Evolutionary conservation across 2,888 invertebrate species (phyloP).

Genomic region (Acanthosepion pharaonis): DNA sequence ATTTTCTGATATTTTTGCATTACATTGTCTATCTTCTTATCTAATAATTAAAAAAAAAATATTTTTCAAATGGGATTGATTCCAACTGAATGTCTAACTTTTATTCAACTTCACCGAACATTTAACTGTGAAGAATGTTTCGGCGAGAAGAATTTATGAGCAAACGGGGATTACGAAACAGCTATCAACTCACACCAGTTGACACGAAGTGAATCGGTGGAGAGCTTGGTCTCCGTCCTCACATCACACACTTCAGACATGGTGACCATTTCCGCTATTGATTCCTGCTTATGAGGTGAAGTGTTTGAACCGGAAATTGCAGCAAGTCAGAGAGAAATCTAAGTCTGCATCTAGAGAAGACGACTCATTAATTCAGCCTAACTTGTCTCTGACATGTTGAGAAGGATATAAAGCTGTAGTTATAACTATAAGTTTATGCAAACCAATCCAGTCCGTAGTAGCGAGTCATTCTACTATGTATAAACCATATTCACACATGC

Average conservation of each 20-base stretch:
- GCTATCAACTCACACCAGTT: not conserved
- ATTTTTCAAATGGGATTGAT: no score
- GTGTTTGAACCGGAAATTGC: not conserved
- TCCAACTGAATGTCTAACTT: no score
- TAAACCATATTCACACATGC: no score
- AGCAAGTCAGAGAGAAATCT: not conserved
- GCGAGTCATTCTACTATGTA: no score
- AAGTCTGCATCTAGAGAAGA: not conserved
- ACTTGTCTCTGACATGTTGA: not conserved
- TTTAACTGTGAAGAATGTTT: no score
- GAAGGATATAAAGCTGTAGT: not conserved
- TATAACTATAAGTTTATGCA: not conserved
- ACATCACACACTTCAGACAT: not conserved
- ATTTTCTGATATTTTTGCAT: no score
- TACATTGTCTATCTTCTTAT: no score
- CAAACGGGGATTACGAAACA: not conserved
- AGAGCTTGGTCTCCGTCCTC: not conserved
- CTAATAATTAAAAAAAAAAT: no score
- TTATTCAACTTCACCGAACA: no score
- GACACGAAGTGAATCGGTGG: not conserved
- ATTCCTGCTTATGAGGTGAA: not conserved
- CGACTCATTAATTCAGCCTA: not conserved
- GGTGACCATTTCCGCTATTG: not conserved
- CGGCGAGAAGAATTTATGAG: not conserved
- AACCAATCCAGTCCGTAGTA: no score